phyloP scores from a whole-genome alignment of 2,113 vertebrate genomes.

The Mellivora capensis region DNA sequence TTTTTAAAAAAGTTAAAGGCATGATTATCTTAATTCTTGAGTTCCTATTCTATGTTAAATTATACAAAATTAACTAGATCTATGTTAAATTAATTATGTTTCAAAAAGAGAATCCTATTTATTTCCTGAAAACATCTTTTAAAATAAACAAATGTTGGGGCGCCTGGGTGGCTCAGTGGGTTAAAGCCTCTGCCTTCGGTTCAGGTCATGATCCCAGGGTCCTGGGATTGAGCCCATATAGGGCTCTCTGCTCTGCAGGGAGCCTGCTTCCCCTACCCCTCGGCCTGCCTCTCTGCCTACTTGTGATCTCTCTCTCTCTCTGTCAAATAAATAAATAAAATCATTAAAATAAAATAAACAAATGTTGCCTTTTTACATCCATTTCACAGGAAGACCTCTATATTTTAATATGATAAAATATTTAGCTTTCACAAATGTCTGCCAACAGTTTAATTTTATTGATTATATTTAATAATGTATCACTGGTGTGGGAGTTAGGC shows the following conservation, averaged over 20 bases:
- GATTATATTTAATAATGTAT: background rate
- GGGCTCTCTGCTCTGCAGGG: too few relatives aligned
- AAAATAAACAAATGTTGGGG: background rate
- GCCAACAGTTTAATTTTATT: background rate
- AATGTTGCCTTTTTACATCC: background rate
- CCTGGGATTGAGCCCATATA: too few relatives aligned
- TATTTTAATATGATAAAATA: conserved; percentile 27
- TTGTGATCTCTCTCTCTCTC: too few relatives aligned
- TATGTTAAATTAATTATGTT: conserved; percentile 17
- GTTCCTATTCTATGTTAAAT: conserved; percentile 50
- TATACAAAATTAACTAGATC: conserved; percentile 41
- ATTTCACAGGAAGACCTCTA: background rate
- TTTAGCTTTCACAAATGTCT: conserved; percentile 11
- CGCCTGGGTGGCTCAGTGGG: too few relatives aligned
- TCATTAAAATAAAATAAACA: conserved; percentile 27
- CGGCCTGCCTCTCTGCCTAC: too few relatives aligned
- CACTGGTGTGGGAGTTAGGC: background rate
- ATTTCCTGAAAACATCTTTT: conserved; percentile 28
- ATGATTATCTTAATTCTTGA: conserved; percentile 67
- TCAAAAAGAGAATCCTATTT: conserved; percentile 48
- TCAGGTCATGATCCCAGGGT: too few relatives aligned
- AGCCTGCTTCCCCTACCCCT: too few relatives aligned
- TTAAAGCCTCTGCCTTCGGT: too few relatives aligned
- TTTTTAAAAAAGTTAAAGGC: too few relatives aligned
- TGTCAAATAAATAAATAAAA: too few relatives aligned